These are phyloP conservation scores for Apis dorsata DNA, from an alignment of 1,140 invertebrate genomes.

Conservation along the genomic window DNA sequence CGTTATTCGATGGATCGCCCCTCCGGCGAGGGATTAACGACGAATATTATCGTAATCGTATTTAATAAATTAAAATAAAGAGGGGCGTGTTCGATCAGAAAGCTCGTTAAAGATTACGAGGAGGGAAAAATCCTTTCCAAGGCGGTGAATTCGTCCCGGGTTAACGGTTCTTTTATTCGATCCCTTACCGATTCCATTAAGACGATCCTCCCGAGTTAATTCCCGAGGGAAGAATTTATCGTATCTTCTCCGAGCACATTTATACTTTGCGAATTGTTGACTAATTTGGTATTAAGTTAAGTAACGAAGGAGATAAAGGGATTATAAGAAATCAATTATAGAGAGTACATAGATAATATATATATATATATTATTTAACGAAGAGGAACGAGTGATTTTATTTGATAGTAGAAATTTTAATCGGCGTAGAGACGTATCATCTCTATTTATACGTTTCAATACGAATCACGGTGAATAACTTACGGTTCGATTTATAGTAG, in stretches of 20 bases:
- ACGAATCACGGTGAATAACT: no score
- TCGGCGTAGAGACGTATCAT: no score
- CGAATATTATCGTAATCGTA: neutral
- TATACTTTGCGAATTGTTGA: neutral
- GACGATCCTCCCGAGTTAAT: neutral
- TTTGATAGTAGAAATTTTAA: no score
- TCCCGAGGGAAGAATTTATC: neutral
- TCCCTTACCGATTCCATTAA: constrained; percentile 5
- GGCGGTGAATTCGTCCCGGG: neutral
- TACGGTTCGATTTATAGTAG: no score
- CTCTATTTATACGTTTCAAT: no score
- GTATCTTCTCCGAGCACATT: neutral
- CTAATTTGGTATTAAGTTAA: neutral
- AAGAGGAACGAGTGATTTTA: no score
- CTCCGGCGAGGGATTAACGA: no score
- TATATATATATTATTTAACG: no score
- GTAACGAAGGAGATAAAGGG: neutral
- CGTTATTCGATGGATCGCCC: no score
- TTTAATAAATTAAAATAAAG: neutral
- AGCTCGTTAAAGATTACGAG: neutral
- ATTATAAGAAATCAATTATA: no score
- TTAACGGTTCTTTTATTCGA: constrained; percentile 1
- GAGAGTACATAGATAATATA: no score
- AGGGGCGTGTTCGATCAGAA: neutral
- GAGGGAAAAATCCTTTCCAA: neutral